Conservation (phyloP, 2,797 vertebrate species). For the Sebastes glaucus region DNA sequence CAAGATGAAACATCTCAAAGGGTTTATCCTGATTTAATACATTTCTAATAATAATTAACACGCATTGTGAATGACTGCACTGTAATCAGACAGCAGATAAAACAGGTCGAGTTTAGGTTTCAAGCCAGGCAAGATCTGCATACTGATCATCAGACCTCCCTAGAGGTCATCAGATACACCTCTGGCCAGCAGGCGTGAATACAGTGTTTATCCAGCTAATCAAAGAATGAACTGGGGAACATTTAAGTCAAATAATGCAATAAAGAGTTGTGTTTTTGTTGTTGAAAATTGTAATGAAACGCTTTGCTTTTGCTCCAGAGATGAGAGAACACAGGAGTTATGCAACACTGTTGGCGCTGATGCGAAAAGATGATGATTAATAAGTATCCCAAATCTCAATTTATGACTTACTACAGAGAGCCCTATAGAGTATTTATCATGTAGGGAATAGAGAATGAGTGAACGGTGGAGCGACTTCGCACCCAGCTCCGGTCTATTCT, state of each 20-base stretch:
- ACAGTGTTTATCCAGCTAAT: background rate
- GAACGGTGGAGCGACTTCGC: slow-evolving; percentile 21
- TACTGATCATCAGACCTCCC: background rate
- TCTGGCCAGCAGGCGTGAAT: background rate
- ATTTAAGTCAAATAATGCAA: background rate
- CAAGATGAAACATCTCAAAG: background rate
- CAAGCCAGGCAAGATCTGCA: background rate
- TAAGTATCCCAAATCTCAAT: background rate
- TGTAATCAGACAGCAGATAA: background rate
- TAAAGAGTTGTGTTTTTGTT: background rate
- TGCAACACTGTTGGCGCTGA: background rate
- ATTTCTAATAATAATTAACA: background rate
- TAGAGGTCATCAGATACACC: background rate
- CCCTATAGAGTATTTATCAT: slow-evolving; percentile 10
- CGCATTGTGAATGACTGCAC: background rate
- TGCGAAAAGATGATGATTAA: slow-evolving; percentile 27
- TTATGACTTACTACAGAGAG: background rate
- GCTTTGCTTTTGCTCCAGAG: background rate
- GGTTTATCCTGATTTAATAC: background rate
- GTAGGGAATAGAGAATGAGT: background rate
- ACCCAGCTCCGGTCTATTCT: slow-evolving; percentile 30
- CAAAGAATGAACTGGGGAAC: background rate
- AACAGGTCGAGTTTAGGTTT: background rate
- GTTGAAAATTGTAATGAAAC: background rate
- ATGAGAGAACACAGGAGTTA: background rate